Base-by-base conservation (phyloP, 2,113 vertebrate genomes). In the Periophthalmus modestus region DNA sequence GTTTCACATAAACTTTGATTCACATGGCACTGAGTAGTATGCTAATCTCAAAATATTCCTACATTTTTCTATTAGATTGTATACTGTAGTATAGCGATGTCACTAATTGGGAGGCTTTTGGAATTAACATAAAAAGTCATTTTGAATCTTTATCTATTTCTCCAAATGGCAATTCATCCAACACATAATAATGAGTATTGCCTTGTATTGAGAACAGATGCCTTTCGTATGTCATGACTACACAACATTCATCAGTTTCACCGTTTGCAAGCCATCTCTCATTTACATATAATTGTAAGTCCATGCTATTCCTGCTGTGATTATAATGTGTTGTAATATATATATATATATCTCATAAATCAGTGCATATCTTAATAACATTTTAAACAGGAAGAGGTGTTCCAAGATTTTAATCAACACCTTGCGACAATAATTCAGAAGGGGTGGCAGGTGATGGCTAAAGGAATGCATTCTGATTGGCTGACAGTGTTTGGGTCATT, bases 371-470 rank as follows among this genome's bases (percentile, higher is more conserved):
- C 36, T 33, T 24, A 61, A 66, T 34, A 74, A 59, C 52, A 58
- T 18, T n/a, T 14, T 5, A 3, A 43, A 15, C 1, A 59, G 9
- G 7, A 71, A 1, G 13, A 6, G 24, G 9, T 0, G 33, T 57
- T 19, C 19, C 5, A 3, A 36, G 62, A n/a, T 66, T 62, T 72
- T 39, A 23, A 77, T 75, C 63, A 19, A 21, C 47, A 21, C 9
- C 33, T 54, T 15, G 0, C 7, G 16, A 66, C 33, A 66, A 63
- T 73, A 77, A 79, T 55, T 84, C 62, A 74, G 28, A 46, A 18
- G 5, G 34, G 0, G 12, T 57, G 72, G 24, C 73, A 72, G 74
- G 75, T 75, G 52, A 55, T 55, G 63, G 52, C 36, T 19, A 63
- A 3, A 5, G 62, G 55, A 71, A 62, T n/a, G 66, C 57, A 74